Evolutionary conservation across 2,888 invertebrate genomes (phyloP), one percentile per base, ranked within the genome.

Genomic region (Biston betularia): DNA sequence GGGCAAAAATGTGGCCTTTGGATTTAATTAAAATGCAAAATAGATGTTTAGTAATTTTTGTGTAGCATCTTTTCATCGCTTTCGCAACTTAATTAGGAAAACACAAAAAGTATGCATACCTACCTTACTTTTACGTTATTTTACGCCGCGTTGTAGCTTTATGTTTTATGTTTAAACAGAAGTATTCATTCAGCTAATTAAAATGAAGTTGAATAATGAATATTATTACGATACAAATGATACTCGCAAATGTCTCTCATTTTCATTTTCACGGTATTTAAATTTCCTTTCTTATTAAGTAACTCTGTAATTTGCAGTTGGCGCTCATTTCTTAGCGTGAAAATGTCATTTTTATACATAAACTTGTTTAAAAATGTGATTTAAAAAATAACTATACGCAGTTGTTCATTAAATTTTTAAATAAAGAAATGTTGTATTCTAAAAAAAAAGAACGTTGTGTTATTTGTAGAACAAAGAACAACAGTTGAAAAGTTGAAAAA

Each of bases 21-120:
- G 15, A 58, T 58, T 49, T 63, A 63, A 63, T 63, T 63, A 63
- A 63, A 49, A 63, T 63, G 62, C 55, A 55, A 62, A 62, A 62
- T 24, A 55, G 55, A 49, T 63, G 55, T 49, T 55, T 56, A 42
- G 62, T 14, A 35, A 55, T 55, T 49, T 60, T 61, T 54, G 45
- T n/a, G 45, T 38, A 54, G 33, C 54, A 46, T 53, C 38, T 54
- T 61, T 63, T 49, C 35, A n/a, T n/a, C 15, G 40, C 49, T 58
- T 58, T 49, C 55, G 42, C 40, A 49, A 49, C 55, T 63, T 63
- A 63, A 55, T 55, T 63, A 63, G 62, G n/a, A 35, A 63, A 62
- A 63, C 46, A 56, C 42, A 49, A 54, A 54, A 54, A 33, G 1
- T 53, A 8, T n/a, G 8, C 15, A n/a, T 12, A 33, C 33, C 35